Evolutionary conservation across 2,888 invertebrate species (phyloP).

Genomic region (Luperina nickerlii): DNA sequence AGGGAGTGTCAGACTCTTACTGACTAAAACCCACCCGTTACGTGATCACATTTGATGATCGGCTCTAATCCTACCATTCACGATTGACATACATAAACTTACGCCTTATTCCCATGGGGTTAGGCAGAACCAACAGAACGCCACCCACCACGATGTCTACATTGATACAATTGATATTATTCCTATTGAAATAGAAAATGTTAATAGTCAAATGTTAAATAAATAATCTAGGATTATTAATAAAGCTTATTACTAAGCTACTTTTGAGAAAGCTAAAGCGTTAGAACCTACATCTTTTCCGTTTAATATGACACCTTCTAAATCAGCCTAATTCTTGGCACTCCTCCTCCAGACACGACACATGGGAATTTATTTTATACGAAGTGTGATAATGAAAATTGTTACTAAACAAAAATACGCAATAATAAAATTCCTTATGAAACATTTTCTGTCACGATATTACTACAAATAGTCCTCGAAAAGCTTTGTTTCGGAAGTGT

Average conservation of each 20-base stretch:
- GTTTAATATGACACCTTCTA: constrained; percentile 17
- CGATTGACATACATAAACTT: not conserved
- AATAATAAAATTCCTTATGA: not conserved
- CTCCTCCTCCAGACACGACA: constrained; percentile 4
- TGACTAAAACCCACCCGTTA: no score
- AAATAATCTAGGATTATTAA: not conserved
- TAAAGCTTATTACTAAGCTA: no score
- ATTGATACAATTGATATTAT: not conserved
- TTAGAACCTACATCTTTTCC: not conserved
- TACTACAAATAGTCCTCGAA: not conserved
- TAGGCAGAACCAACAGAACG: no score
- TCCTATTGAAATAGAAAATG: not conserved
- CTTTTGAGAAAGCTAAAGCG: not conserved
- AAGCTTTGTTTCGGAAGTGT: not conserved
- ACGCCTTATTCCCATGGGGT: no score
- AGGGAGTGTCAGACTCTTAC: no score
- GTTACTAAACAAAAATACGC: not conserved
- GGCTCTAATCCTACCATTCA: no score
- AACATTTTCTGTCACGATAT: not conserved
- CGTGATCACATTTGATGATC: not conserved
- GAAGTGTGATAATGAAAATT: not conserved
- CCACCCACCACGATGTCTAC: no score
- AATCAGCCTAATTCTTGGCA: constrained; percentile 10
- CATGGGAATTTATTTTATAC: not conserved
- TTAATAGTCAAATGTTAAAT: no score